phyloP scores from a whole-genome alignment of 2,113 vertebrate genomes.

The Dicrurus megarhynchus region DNA sequence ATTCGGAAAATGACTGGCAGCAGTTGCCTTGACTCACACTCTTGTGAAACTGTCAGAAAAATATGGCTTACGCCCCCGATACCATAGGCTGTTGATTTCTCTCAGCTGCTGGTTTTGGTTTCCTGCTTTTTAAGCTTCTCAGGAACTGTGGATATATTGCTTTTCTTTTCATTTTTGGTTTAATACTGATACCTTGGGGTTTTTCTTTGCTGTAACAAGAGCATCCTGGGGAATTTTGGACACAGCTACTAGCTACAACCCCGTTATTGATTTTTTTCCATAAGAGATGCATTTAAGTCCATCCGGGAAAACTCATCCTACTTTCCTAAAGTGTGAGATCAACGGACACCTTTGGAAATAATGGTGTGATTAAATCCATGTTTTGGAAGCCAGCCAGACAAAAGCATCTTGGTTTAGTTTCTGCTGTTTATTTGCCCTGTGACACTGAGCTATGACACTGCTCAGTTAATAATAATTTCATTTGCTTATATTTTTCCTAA shows the following conservation, averaged over 20 bases:
- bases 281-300: background rate
- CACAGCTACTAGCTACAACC: background rate
- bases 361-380: background rate
- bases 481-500: background rate
- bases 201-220: background rate
- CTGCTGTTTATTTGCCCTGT: background rate
- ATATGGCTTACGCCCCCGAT: background rate
- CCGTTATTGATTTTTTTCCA: background rate
- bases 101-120: constrained; percentile 22
- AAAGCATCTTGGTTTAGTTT: background rate
- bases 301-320: background rate
- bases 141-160: background rate
- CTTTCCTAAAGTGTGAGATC: background rate
- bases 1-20: background rate
- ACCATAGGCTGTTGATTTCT: background rate
- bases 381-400: background rate
- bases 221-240: background rate
- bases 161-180: background rate
- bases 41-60: constrained; percentile 30
- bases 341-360: background rate
- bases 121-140: background rate
- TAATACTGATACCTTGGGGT: background rate
- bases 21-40: constrained; percentile 2
- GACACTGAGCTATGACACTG: background rate
- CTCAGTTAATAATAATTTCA: background rate